These are phyloP conservation scores for Eutolmus rufibarbis DNA, from an alignment of 2,888 invertebrate species.

Conservation along the genomic window DNA sequence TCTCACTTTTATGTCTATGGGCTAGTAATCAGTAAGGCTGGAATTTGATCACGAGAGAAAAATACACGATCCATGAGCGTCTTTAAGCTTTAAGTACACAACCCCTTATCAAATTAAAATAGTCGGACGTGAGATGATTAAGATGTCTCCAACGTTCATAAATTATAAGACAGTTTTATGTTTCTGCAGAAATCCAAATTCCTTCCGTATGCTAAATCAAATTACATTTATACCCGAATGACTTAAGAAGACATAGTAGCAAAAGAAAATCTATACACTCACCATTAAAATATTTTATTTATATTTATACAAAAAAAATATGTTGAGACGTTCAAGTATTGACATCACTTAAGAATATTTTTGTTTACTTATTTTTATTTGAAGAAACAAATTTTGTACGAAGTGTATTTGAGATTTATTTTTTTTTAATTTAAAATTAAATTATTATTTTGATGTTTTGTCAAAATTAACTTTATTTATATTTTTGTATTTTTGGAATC, in stretches of 20 bases:
- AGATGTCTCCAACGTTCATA: neutral
- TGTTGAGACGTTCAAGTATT: neutral
- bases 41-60: too few species aligned
- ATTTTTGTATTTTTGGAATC: neutral
- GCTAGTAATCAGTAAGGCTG: too few species aligned
- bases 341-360: neutral
- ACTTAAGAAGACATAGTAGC: neutral
- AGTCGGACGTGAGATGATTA: too few species aligned
- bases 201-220: neutral
- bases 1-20: too few species aligned
- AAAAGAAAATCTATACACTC: neutral
- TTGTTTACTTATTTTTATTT: neutral
- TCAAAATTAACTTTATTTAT: neutral
- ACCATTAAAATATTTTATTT: neutral
- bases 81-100: too few species aligned
- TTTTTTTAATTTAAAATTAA: neutral
- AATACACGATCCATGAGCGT: too few species aligned
- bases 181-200: neutral
- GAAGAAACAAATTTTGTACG: neutral
- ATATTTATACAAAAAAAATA: neutral
- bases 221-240: neutral
- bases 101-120: neutral
- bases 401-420: neutral
- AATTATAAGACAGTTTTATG: neutral
- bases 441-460: neutral